A percentile compares a stretch with the other conserved stretches of the same genome.
phyloP scores from a whole-genome alignment of 2,888 invertebrate genomes.

The Caenorhabditis sp. region DNA sequence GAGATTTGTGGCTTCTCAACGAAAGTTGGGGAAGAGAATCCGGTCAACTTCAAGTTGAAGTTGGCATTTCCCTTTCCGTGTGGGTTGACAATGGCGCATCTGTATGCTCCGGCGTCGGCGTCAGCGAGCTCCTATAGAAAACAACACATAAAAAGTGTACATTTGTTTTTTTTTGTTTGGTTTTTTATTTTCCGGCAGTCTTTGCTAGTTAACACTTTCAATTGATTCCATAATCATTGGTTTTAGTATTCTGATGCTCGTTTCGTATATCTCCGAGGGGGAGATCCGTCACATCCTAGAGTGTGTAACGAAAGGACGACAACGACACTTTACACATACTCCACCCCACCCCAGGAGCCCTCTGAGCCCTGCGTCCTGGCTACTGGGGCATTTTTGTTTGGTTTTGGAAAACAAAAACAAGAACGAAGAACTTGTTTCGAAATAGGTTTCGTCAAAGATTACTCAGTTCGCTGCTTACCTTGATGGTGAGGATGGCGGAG shows the following conservation, averaged over 20 bases:
- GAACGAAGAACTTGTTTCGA: too few species aligned
- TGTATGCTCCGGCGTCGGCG: conserved; percentile 83
- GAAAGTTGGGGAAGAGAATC: conserved; percentile 89
- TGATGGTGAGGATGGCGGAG: conserved; percentile 83
- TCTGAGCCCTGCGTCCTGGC: conserved; percentile 39
- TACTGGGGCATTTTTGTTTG: not conserved
- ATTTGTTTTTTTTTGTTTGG: conserved; percentile 18
- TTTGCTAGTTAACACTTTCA: conserved; percentile 39
- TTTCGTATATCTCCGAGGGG: conserved; percentile 10
- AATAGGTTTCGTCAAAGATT: not conserved
- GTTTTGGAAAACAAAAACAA: conserved; percentile 26
- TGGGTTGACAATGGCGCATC: conserved; percentile 83
- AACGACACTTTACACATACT: conserved; percentile 53
- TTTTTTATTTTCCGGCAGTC: conserved; percentile 26
- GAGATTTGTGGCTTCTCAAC: conserved; percentile 99
- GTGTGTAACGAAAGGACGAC: conserved; percentile 55
- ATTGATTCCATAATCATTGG: conserved; percentile 27
- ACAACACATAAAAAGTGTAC: conserved; percentile 4
- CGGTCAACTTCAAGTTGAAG: conserved; percentile 83
- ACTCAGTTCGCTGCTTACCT: conserved; percentile 67
- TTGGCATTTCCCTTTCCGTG: conserved; percentile 84
- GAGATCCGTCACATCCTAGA: conserved; percentile 37
- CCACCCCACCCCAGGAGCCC: conserved; percentile 7
- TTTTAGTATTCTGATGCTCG: conserved; percentile 33
- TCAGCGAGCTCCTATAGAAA: conserved; percentile 82